Percentiles rank a stretch among this genome's conserved stretches.
phyloP scores from a whole-genome alignment of 2,888 invertebrate genomes.

The Craniophora ligustri region DNA sequence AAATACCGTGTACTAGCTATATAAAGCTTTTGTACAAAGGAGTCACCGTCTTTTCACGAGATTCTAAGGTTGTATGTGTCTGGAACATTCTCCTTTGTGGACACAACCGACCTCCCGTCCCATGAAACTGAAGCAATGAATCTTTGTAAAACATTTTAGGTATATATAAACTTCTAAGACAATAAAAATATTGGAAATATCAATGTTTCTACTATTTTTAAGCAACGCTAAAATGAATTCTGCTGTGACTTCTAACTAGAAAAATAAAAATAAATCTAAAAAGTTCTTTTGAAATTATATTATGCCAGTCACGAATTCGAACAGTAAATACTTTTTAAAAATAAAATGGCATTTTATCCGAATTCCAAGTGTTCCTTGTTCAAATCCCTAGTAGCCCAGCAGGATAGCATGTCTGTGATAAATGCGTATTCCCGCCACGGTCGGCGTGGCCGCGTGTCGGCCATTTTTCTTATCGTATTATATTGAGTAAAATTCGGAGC shows the following conservation, averaged over 20 bases:
- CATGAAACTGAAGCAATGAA: slow-evolving; percentile 7
- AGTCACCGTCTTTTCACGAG: slow-evolving; percentile 51
- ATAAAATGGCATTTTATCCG: slow-evolving; percentile 37
- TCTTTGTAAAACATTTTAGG: no score
- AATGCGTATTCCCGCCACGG: slow-evolving; percentile 51
- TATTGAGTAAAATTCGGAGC: slow-evolving; percentile 43
- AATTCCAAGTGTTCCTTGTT: slow-evolving; percentile 39
- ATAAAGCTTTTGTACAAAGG: slow-evolving; percentile 55
- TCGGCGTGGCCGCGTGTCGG: slow-evolving; percentile 47
- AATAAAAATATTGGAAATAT: no score
- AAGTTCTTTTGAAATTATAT: no score
- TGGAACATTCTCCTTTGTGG: slow-evolving; percentile 57
- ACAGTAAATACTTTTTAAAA: slow-evolving; percentile 14
- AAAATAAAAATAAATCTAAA: no score
- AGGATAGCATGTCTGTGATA: slow-evolving; percentile 51
- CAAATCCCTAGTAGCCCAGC: slow-evolving; percentile 38
- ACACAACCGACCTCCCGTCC: background rate
- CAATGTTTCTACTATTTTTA: no score
- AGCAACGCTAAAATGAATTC: slow-evolving; percentile 22
- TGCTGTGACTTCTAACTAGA: no score
- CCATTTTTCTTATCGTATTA: slow-evolving; percentile 54
- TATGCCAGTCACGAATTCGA: no score
- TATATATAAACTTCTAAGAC: no score
- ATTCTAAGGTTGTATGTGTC: slow-evolving; percentile 55
- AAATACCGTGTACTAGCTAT: no score